Base-by-base conservation (phyloP, 2,888 invertebrate species). In the Eudemis profundana region DNA sequence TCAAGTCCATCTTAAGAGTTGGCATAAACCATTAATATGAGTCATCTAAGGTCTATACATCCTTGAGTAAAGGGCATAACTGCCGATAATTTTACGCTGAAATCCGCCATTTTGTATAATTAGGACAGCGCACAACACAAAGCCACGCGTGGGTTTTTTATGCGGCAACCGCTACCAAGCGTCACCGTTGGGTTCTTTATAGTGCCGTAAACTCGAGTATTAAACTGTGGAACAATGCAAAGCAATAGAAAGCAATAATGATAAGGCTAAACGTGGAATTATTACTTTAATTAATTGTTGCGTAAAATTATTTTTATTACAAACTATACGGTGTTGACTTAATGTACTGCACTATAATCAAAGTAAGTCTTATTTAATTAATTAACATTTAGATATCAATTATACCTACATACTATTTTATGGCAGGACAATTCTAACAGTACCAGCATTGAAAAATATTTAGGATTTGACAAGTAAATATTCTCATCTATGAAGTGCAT, bases 101-200 rank as follows among this genome's bases (percentile, higher is more conserved):
- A 12, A 14, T 44, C n/a, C 17, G 54, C 12, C 54, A 54, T 44
- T 29, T 42, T 56, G 27, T 8, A 47, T 51, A 21, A 51, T 17
- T 8, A 44, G 14, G 29, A 33, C 33, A 51, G 21, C 33, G 27
- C 33, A 42, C 44, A 42, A 44, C 33, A 42, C 44, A 42, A 44
- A 56, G 49, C 19, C 14, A 8, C n/a, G 64, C 64, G 64, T 64
- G 57, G 57, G 64, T 51, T 64, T 64, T 57, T 64, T 50, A 63
- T 63, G 42, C 12, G 57, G 40, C 36, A 42, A 27, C 38, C 64
- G 51, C 64, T 57, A 51, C 57, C 57, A 51, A 57, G 42, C 27
- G 64, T 64, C 57, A 50, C 50, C 49, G 15, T 27, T 7, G 33
- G 63, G 57, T 63, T 50, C 42, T 63, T 57, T 63, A 63, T 50